Evolutionary conservation across 2,888 invertebrate genomes (phyloP).

Genomic region (Polyploca ridens): DNA sequence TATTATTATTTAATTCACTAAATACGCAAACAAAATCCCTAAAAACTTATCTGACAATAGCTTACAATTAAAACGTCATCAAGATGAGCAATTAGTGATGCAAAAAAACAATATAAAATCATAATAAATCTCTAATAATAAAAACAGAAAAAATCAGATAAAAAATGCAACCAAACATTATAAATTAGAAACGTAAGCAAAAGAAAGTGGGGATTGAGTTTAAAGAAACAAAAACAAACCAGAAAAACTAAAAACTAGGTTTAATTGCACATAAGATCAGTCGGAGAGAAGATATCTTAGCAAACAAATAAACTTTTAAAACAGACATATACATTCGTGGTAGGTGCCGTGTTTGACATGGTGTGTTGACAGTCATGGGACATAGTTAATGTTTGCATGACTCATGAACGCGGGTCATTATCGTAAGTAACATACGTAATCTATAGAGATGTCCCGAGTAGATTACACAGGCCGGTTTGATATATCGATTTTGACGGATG

Average conservation of each 20-base stretch:
- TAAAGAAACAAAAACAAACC: neutral
- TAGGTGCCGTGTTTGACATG: neutral
- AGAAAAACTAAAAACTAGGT: neutral
- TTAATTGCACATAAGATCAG: neutral
- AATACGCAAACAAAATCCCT: too few relatives aligned
- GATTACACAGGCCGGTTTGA: neutral
- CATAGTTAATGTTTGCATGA: constrained; percentile 8
- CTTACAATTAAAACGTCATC: too few relatives aligned
- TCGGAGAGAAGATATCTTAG: neutral
- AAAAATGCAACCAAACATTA: constrained; percentile 2
- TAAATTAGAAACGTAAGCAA: neutral
- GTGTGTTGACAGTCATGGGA: neutral
- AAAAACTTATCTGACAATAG: too few relatives aligned
- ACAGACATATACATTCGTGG: neutral
- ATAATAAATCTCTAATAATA: neutral
- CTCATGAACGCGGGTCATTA: constrained; percentile 8
- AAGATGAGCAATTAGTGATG: too few relatives aligned
- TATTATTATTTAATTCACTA: too few relatives aligned
- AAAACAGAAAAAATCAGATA: neutral
- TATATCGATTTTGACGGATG: neutral
- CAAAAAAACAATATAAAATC: neutral
- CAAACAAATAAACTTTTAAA: neutral
- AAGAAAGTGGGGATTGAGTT: constrained; percentile 1
- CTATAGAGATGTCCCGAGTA: constrained; percentile 1
- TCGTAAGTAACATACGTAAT: neutral